phyloP scores from a whole-genome alignment of 2,888 invertebrate species.

The Drosophila quasianomalipes region DNA sequence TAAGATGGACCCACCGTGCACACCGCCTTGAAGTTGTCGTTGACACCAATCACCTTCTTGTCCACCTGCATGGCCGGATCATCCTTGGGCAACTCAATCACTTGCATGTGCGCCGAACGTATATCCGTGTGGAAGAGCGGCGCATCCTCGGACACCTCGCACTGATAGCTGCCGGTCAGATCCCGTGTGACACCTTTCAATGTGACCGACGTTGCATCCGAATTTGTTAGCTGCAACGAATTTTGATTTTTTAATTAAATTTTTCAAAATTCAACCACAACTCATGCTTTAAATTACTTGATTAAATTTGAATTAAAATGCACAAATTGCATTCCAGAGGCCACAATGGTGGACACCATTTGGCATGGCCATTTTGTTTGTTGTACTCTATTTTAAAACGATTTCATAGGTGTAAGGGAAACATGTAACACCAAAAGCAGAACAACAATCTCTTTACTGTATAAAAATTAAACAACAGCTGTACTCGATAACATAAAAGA shows the following conservation, averaged over 20 bases:
- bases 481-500: background rate
- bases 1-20: slow-evolving; percentile 87
- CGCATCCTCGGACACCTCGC: slow-evolving; percentile 88
- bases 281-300: slow-evolving; percentile 10
- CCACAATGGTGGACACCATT: slow-evolving; percentile 7
- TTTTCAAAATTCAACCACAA: slow-evolving; percentile 6
- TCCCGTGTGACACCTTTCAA: slow-evolving; percentile 86
- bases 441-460: background rate
- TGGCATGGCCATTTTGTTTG: slow-evolving; percentile 25
- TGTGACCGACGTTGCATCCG: slow-evolving; percentile 87
- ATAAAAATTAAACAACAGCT: background rate
- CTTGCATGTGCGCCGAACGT: slow-evolving; percentile 86
- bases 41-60: slow-evolving; percentile 86
- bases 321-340: slow-evolving; percentile 13
- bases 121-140: slow-evolving; percentile 87
- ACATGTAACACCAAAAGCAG: no score
- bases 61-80: slow-evolving; percentile 87
- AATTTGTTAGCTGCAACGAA: slow-evolving; percentile 85
- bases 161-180: slow-evolving; percentile 87
- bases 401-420: background rate
- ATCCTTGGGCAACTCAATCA: slow-evolving; percentile 87
- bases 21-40: slow-evolving; percentile 86
- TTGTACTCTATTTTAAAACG: background rate
- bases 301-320: slow-evolving; percentile 35
- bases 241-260: slow-evolving; percentile 22